Evolutionary conservation across 2,797 vertebrate genomes (phyloP).

Genomic region (Dallia pectoralis): DNA sequence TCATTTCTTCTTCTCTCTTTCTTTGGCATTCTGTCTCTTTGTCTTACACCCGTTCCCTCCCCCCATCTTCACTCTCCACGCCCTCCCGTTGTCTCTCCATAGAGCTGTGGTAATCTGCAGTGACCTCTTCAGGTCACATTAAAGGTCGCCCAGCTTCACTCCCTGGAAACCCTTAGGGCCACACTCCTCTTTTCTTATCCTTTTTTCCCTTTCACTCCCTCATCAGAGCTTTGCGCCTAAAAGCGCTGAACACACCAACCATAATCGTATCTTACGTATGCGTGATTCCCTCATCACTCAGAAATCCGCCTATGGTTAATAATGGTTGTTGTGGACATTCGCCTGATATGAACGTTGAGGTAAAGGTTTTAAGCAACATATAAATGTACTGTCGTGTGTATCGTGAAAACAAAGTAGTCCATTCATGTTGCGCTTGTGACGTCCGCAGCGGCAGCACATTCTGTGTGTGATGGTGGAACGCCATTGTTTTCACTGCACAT

Average conservation of each 20-base stretch:
- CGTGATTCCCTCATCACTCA: conserved; percentile 21
- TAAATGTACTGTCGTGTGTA: background rate
- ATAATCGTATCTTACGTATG: conserved; percentile 30
- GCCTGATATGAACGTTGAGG: background rate
- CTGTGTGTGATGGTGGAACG: conserved; percentile 13
- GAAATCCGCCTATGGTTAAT: background rate
- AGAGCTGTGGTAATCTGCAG: conserved; percentile 67
- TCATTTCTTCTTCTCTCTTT: conserved; percentile 38
- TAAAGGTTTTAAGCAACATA: background rate
- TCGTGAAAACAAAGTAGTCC: background rate
- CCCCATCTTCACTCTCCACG: conserved; percentile 24
- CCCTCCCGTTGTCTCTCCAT: conserved; percentile 44
- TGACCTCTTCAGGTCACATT: conserved; percentile 79
- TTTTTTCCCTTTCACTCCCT: conserved; percentile 36
- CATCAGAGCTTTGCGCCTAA: conserved; percentile 37
- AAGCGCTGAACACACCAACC: conserved; percentile 23
- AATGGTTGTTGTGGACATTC: background rate
- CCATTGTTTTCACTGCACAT: conserved; percentile 8
- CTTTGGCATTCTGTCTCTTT: conserved; percentile 35
- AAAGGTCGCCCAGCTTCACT: conserved; percentile 75
- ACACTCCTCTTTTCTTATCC: conserved; percentile 40
- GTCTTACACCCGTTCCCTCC: conserved; percentile 23
- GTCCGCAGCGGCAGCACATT: conserved; percentile 12
- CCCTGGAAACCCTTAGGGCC: conserved; percentile 52
- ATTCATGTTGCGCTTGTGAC: conserved; percentile 5